A percentile compares a stretch with the other conserved stretches of the same genome.
phyloP scores from a whole-genome alignment of 2,113 vertebrate species.

The Platysteira castanea region DNA sequence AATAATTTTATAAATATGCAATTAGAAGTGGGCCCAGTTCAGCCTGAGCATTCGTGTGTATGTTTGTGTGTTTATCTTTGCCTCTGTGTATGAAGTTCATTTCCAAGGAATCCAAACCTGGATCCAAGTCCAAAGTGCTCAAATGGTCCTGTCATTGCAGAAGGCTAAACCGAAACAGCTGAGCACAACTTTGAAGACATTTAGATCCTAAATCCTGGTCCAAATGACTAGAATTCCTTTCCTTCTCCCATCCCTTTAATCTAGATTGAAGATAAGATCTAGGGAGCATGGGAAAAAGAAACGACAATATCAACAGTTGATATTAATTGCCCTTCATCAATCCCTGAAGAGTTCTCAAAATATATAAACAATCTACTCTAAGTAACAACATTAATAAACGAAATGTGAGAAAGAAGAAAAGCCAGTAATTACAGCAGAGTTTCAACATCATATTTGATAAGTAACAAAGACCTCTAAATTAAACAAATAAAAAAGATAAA shows the following conservation, averaged over 20 bases:
- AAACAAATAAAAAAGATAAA: slow-evolving; percentile 15
- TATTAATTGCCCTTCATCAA: slow-evolving; percentile 24
- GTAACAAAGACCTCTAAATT: neutral
- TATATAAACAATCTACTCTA: slow-evolving; percentile 7
- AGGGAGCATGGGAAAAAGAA: neutral
- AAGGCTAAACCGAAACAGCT: slow-evolving; percentile 14
- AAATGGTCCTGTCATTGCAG: slow-evolving; percentile 25
- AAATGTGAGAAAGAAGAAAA: slow-evolving; percentile 30
- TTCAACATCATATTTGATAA: slow-evolving; percentile 24
- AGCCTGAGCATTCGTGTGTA: neutral
- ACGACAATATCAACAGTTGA: slow-evolving; percentile 18
- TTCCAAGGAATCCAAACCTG: slow-evolving; percentile 24
- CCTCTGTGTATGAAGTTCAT: neutral
- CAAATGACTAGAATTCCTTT: slow-evolving; percentile 28
- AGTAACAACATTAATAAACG: slow-evolving; percentile 22
- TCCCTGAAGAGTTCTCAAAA: slow-evolving; percentile 26
- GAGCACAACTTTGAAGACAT: neutral
- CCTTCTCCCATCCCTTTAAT: slow-evolving; percentile 6
- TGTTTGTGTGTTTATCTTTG: neutral
- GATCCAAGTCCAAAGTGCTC: slow-evolving; percentile 15
- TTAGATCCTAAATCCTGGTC: neutral
- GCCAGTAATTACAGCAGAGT: slow-evolving; percentile 5
- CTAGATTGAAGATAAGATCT: slow-evolving; percentile 39
- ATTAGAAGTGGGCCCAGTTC: neutral
- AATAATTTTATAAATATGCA: neutral